Evolutionary conservation across 37 sponge, comb jelly and placozoan species (phyloP), one percentile per base, ranked within the genome.

Genomic region (Aplysina aerophoba): DNA sequence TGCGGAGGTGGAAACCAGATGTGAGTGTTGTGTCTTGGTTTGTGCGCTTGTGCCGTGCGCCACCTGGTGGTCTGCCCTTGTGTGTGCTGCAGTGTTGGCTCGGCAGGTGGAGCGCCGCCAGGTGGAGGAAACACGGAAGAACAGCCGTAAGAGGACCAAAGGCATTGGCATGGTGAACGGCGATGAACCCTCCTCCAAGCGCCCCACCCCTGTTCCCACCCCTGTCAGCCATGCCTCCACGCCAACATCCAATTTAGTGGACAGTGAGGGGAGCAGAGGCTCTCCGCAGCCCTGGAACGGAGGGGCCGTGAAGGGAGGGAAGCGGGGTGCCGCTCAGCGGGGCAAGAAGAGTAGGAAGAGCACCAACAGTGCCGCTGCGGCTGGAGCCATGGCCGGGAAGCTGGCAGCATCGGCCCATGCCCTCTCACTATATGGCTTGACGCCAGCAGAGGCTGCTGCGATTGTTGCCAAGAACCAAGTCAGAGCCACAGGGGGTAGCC

Each of bases 1-100:
- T 59, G 96, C 87, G 1, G 98, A 97, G 55, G 91, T 97, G 90
- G 96, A 97, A 85, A 88, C 90, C 17, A 91, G 91, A 89, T 96
- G 94, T 96, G 59, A 89, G 93, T 71, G n/a, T n/a, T n/a, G n/a
- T n/a, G n/a, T n/a, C n/a, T n/a, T n/a, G n/a, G 19, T 58, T 21
- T 21, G 16, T 21, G 19, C 19, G 19, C 19, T 19, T 21, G n/a
- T n/a, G n/a, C n/a, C n/a, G n/a, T n/a, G 25, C 60, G n/a, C 20
- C 17, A 57, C 58, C 16, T 40, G 37, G 20, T 38, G 15, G 15
- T 77, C 22, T 58, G 44, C 40, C 33, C 35, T 83, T 0, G 60
- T 24, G 1, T 84, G 28, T 35, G 64, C 35, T 84, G 39, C 69
- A 94, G 94, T 94, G 55, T 36, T 94, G 80, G 89, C 91, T 27